A percentile compares a stretch with the other conserved stretches of the same genome.
Conservation (phyloP, 2,113 vertebrate genomes). For the Bungarus multicinctus region DNA sequence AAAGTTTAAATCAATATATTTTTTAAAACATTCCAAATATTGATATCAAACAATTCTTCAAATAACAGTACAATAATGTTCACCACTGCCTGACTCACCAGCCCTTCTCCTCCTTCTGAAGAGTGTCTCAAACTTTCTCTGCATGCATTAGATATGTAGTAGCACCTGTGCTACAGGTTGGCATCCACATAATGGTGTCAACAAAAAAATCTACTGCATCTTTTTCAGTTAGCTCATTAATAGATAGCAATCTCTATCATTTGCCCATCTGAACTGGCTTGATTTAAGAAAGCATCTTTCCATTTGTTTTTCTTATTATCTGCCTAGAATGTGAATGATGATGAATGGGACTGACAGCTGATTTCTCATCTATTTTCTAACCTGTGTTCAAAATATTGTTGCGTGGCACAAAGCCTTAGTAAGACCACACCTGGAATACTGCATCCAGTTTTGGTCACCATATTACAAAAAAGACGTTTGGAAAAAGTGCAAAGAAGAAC, state of each 20-base stretch:
- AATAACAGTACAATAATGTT: background rate
- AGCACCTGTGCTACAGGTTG: background rate
- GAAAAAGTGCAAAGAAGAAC: too few species aligned
- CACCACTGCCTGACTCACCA: too few species aligned
- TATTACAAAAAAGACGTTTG: too few species aligned
- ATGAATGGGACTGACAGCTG: background rate
- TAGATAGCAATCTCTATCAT: background rate
- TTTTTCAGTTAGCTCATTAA: background rate
- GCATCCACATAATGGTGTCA: background rate
- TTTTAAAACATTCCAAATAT: background rate
- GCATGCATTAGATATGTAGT: background rate
- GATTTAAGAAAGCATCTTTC: background rate
- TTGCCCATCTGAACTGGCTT: background rate
- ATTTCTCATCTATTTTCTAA: background rate
- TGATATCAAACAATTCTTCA: background rate
- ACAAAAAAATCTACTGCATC: background rate
- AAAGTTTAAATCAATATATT: background rate
- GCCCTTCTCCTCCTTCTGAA: background rate
- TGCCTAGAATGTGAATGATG: background rate
- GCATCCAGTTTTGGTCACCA: too few species aligned
- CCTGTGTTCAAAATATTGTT: background rate
- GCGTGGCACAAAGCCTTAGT: background rate
- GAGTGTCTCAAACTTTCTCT: background rate
- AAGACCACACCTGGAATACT: too few species aligned
- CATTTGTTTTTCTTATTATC: background rate